A percentile compares a stretch with the other conserved stretches of the same genome.
Conservation (phyloP, 2,113 vertebrate genomes). For the Laticauda laticaudata region DNA sequence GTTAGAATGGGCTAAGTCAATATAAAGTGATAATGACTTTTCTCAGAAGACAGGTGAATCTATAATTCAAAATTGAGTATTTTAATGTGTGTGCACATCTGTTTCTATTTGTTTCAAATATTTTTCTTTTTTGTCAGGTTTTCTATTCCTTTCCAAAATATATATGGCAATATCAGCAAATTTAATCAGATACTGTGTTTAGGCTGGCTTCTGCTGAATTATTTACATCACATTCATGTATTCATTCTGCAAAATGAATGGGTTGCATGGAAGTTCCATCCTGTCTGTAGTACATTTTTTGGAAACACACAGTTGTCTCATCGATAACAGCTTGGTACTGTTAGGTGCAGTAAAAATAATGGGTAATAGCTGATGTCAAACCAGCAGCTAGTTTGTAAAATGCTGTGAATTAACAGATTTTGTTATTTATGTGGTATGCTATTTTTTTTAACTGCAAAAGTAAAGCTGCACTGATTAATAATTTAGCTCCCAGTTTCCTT, state of each 20-base stretch:
- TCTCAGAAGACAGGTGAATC: constrained; percentile 5
- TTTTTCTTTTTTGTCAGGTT: not conserved
- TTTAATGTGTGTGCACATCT: constrained; percentile 34
- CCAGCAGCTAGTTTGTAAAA: constrained; percentile 60
- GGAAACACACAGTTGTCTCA: constrained; percentile 27
- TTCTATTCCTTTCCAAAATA: not conserved
- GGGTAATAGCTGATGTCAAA: constrained; percentile 43
- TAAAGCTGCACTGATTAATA: constrained; percentile 61
- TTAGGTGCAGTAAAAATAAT: constrained; percentile 45
- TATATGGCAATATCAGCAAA: not conserved
- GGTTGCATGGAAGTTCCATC: constrained; percentile 35
- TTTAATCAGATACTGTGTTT: constrained; percentile 28
- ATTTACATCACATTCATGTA: constrained; percentile 29
- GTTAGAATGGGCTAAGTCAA: not conserved
- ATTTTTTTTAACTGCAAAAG: constrained; percentile 53
- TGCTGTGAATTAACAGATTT: constrained; percentile 55
- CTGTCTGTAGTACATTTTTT: constrained; percentile 36
- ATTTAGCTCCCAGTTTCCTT: constrained; percentile 60
- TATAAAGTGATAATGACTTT: not conserved
- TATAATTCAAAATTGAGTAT: constrained; percentile 28
- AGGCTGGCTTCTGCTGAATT: not conserved
- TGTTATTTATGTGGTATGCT: constrained; percentile 47
- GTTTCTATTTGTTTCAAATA: constrained; percentile 39
- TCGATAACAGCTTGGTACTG: constrained; percentile 43
- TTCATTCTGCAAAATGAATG: constrained; percentile 49